phyloP scores from a whole-genome alignment of 2,888 invertebrate species.

The Drosophila leonis region DNA sequence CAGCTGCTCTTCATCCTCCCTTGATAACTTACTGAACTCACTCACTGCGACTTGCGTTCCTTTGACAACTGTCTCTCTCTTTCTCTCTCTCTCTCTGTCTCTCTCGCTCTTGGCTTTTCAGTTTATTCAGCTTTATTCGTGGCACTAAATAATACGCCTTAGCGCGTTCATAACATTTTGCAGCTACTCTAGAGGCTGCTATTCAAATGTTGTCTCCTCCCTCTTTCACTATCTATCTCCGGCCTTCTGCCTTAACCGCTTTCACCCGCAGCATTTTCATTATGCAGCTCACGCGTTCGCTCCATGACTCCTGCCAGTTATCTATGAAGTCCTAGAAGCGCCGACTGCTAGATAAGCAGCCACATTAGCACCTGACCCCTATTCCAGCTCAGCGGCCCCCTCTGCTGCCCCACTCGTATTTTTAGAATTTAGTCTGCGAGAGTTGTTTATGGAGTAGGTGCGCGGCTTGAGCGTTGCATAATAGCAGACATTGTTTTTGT shows the following conservation, averaged over 20 bases:
- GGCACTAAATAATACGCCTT: slow-evolving; percentile 58
- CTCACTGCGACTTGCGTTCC: background rate
- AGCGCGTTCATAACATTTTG: slow-evolving; percentile 59
- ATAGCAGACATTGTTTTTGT: slow-evolving; percentile 12
- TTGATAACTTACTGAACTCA: background rate
- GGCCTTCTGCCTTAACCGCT: background rate
- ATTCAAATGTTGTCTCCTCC: slow-evolving; percentile 43
- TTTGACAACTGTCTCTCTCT: background rate
- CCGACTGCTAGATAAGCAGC: slow-evolving; percentile 59
- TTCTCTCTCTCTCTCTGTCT: background rate
- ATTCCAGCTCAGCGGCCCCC: background rate
- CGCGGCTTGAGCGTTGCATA: slow-evolving; percentile 1
- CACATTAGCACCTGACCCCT: slow-evolving; percentile 44
- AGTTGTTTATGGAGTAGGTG: slow-evolving; percentile 29
- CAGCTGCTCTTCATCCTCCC: background rate
- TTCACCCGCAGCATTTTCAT: slow-evolving; percentile 66
- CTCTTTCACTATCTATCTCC: background rate
- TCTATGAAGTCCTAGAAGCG: slow-evolving; percentile 64
- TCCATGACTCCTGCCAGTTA: slow-evolving; percentile 66
- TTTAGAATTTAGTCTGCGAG: slow-evolving; percentile 25
- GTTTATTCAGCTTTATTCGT: slow-evolving; percentile 34
- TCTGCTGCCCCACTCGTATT: background rate
- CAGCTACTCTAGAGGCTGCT: slow-evolving; percentile 46
- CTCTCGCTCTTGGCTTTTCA: too few relatives aligned
- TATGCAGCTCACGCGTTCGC: slow-evolving; percentile 68